phyloP scores from a whole-genome alignment of 2,888 invertebrate genomes.

The Byasa hedistus region DNA sequence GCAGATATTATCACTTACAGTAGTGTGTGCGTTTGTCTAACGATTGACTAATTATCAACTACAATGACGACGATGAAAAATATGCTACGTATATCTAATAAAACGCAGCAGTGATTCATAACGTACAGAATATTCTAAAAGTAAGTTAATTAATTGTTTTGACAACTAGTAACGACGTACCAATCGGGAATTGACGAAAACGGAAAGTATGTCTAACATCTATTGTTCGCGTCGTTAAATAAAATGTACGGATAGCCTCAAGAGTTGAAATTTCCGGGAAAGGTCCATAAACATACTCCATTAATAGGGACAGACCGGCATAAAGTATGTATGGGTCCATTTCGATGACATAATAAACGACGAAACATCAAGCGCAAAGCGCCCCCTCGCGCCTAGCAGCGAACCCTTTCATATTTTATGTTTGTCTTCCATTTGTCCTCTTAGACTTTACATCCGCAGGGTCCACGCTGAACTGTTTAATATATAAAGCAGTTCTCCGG shows the following conservation, averaged over 20 bases:
- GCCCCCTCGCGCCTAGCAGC: constrained; percentile 2
- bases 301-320: constrained; percentile 26
- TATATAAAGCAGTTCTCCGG: too few relatives aligned
- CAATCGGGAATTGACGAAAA: too few relatives aligned
- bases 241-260: neutral
- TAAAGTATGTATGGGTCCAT: constrained; percentile 26
- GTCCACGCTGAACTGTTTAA: too few relatives aligned
- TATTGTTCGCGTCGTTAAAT: constrained; percentile 7
- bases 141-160: too few relatives aligned
- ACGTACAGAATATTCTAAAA: too few relatives aligned
- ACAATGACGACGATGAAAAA: too few relatives aligned
- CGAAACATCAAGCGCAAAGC: constrained; percentile 21
- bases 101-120: too few relatives aligned
- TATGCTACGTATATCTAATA: too few relatives aligned
- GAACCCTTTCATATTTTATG: constrained; percentile 21
- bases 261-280: constrained; percentile 5
- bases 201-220: neutral
- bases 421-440: constrained; percentile 1
- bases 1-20: too few relatives aligned
- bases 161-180: too few relatives aligned
- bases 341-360: constrained; percentile 24
- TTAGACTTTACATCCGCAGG: neutral
- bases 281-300: constrained; percentile 22
- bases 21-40: too few relatives aligned
- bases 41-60: too few relatives aligned